These are phyloP conservation scores for Oceanites oceanicus DNA, from an alignment of 2,113 vertebrate species.

Conservation along the genomic window DNA sequence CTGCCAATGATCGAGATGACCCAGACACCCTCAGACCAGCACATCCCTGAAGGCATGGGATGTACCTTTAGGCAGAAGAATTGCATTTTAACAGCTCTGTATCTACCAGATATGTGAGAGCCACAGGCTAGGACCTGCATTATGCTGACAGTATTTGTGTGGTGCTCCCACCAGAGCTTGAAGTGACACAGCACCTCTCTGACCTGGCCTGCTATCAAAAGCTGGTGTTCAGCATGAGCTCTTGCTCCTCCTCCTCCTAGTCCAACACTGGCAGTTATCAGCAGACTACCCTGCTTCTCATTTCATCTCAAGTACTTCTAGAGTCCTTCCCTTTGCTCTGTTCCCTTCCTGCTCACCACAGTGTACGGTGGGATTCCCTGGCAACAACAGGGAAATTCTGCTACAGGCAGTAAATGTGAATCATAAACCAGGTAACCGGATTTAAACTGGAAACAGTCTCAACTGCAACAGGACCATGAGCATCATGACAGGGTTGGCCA, in stretches of 20 bases:
- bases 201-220: neutral
- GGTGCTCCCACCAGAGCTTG: neutral
- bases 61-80: neutral
- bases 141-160: neutral
- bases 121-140: neutral
- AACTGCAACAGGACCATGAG: neutral
- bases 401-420: neutral
- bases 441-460: neutral
- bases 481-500: neutral
- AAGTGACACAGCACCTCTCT: neutral
- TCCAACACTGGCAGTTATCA: neutral
- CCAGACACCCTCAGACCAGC: neutral
- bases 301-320: neutral
- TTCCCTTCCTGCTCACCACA: neutral
- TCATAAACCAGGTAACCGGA: neutral
- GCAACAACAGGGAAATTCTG: neutral
- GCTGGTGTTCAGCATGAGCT: neutral
- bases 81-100: neutral
- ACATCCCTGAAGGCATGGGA: neutral
- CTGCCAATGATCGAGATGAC: neutral
- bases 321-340: neutral
- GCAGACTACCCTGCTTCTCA: neutral
- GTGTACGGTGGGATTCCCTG: rapidly evolving
- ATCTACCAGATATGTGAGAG: neutral
- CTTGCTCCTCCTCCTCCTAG: neutral